Evolutionary conservation across 2,113 vertebrate species (phyloP).

Genomic region (Uropsilus gracilis): DNA sequence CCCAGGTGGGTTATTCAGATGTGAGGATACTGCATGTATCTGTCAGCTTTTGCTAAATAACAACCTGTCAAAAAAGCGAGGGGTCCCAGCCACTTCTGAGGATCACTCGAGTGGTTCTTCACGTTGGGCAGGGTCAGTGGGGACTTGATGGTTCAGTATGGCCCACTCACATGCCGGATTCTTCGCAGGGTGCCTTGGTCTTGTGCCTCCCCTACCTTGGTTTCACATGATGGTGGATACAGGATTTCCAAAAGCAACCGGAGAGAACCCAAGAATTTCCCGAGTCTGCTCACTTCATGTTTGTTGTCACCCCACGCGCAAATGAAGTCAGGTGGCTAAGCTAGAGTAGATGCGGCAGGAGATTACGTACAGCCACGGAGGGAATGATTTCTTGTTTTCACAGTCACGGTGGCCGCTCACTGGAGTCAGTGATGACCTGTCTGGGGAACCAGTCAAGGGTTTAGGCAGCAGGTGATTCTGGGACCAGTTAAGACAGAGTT

Average conservation of each 20-base stretch:
- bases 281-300: not conserved
- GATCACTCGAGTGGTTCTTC: not conserved
- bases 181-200: not conserved
- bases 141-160: not conserved
- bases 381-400: not conserved
- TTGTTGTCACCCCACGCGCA: not conserved
- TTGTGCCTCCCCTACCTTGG: not conserved
- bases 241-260: not conserved
- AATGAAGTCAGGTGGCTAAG: not conserved
- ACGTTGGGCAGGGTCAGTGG: not conserved
- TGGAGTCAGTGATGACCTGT: not conserved
- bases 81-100: not conserved
- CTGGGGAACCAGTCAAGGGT: not conserved
- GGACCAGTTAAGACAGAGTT: conserved; percentile 80
- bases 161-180: fast-evolving
- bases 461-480: conserved; percentile 75
- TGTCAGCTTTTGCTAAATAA: not conserved
- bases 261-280: not conserved
- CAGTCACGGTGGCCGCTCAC: no score
- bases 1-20: not conserved
- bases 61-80: no score
- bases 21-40: not conserved
- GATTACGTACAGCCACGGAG: not conserved
- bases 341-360: not conserved
- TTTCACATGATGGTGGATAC: not conserved